A percentile compares a stretch with the other conserved stretches of the same genome.
Evolutionary conservation across 2,888 invertebrate genomes (phyloP).

Genomic region (Orchesella flavescens): DNA sequence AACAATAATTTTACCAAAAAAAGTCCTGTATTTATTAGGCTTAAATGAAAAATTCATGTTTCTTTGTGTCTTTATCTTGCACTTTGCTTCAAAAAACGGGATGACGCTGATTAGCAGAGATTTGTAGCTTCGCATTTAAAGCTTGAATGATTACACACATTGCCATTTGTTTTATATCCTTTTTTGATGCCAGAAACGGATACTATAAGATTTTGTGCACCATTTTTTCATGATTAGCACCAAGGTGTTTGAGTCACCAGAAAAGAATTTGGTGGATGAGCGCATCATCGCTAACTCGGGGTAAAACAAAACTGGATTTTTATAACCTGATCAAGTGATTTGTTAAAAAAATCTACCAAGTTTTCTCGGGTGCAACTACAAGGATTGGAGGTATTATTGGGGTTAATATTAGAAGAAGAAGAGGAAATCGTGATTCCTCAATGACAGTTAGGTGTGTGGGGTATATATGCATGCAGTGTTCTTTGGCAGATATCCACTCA

Average conservation of each 20-base stretch:
- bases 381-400: conserved; percentile 1
- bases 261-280: conserved; percentile 27
- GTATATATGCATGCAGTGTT: not conserved
- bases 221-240: not conserved
- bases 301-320: conserved; percentile 20
- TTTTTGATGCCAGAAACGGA: conserved; percentile 45
- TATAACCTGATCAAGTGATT: conserved; percentile 27
- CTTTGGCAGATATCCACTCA: not conserved
- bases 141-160: too few relatives aligned
- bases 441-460: conserved; percentile 44
- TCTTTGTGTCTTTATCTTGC: conserved; percentile 20
- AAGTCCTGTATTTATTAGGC: conserved; percentile 14
- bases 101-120: conserved; percentile 23
- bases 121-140: not conserved
- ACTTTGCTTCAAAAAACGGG: conserved; percentile 1
- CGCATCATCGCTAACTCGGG: too few relatives aligned
- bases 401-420: conserved; percentile 48
- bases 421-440: conserved; percentile 52
- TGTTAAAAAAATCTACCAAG: not conserved
- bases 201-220: conserved; percentile 9
- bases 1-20: not conserved
- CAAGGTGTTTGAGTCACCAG: conserved; percentile 30
- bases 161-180: not conserved
- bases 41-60: conserved; percentile 56
- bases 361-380: too few relatives aligned